These are phyloP conservation scores for Pipa parva DNA, from an alignment of 2,113 vertebrate species.

Conservation along the genomic window DNA sequence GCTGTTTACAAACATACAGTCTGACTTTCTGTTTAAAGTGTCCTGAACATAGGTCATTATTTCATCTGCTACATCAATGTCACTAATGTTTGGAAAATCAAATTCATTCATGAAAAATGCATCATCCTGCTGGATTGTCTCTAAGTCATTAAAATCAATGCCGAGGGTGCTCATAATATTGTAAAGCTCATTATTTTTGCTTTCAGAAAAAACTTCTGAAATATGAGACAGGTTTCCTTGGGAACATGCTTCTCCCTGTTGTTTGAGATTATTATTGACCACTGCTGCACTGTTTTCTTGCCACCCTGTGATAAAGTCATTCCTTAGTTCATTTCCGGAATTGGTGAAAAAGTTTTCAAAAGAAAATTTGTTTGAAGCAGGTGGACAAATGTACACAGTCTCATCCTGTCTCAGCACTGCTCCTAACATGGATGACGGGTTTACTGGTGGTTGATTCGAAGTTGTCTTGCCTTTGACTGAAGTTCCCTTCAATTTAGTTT, in stretches of 20 bases:
- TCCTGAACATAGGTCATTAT: constrained; percentile 74
- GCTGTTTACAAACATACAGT: constrained; percentile 54
- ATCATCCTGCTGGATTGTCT: constrained; percentile 66
- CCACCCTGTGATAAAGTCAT: constrained; percentile 50
- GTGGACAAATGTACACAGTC: constrained; percentile 67
- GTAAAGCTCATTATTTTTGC: constrained; percentile 66
- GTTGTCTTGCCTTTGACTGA: constrained; percentile 48
- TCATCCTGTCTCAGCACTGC: constrained; percentile 70
- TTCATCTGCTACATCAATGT: constrained; percentile 69
- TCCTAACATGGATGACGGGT: constrained; percentile 67
- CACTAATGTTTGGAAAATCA: constrained; percentile 54
- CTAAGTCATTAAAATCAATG: constrained; percentile 70
- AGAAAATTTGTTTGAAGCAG: constrained; percentile 54
- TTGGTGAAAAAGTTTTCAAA: constrained; percentile 55
- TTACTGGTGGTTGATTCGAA: constrained; percentile 48
- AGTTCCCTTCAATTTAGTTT: constrained; percentile 47
- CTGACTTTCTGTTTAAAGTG: constrained; percentile 62
- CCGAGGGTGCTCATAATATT: constrained; percentile 72
- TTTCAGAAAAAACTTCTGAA: constrained; percentile 56
- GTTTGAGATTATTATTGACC: constrained; percentile 55
- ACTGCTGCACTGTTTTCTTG: constrained; percentile 50
- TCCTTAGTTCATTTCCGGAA: constrained; percentile 44
- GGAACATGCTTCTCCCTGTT: constrained; percentile 50
- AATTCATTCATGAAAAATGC: constrained; percentile 66
- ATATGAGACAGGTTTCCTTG: constrained; percentile 38